Evolutionary conservation across 2,113 vertebrate species (phyloP).

Genomic region (Oncorhynchus kisutch): DNA sequence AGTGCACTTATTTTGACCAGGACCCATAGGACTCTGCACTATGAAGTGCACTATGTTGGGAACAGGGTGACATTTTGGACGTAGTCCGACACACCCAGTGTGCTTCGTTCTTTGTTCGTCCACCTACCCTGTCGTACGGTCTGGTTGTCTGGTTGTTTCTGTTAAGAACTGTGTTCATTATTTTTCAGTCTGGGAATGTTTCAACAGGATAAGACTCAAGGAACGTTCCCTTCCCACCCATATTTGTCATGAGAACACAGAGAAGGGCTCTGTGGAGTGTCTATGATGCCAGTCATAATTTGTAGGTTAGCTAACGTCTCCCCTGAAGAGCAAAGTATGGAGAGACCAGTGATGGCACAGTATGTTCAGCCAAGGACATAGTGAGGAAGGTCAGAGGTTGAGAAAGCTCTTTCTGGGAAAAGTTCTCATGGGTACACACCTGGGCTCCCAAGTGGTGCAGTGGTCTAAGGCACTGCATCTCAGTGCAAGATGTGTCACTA

Average conservation of each 20-base stretch:
- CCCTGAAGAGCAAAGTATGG: background rate
- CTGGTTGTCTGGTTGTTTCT: conserved; percentile 45
- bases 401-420: background rate
- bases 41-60: too few species aligned
- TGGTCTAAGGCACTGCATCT: too few species aligned
- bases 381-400: too few species aligned
- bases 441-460: too few species aligned
- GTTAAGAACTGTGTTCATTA: conserved; percentile 60
- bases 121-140: conserved; percentile 47
- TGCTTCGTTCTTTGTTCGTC: conserved; percentile 58
- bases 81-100: conserved; percentile 18
- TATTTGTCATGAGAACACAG: conserved; percentile 54
- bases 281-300: conserved; percentile 26
- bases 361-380: background rate
- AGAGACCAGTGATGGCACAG: conserved; percentile 11
- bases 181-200: conserved; percentile 59
- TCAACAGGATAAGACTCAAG: conserved; percentile 39
- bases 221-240: conserved; percentile 36
- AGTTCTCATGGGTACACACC: background rate
- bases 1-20: too few species aligned
- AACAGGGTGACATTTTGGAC: too few species aligned
- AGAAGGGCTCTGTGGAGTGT: conserved; percentile 3
- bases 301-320: background rate
- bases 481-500: too few species aligned
- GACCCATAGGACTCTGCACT: too few species aligned